Base-by-base conservation (phyloP, 2,113 vertebrate genomes). In the Neodon shergylaensis region DNA sequence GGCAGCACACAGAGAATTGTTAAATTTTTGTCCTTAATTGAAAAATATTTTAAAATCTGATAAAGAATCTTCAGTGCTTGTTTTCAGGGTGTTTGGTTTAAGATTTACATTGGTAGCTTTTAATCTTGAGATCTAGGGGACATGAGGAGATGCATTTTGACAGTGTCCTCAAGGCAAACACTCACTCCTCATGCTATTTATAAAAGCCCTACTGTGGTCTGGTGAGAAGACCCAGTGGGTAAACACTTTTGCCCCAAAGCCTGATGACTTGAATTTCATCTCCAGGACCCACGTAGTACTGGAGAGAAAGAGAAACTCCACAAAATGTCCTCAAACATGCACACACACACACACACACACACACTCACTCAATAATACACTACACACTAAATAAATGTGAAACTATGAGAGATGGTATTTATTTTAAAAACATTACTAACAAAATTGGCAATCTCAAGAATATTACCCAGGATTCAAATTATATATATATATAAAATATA, bases 141-240 rank as follows among this genome's bases (percentile, higher is more conserved):
- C 7, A 33, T 0, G 42, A 74, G 79, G 21, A 54, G 13, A 31
- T 63, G 17, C 8, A 36, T 8, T 47, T n/a, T 26, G 73, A 47
- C 9, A 52, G 5, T 14, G 3, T 44, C 28, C 4, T 9, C 1
- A 5, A n/a, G 39, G 66, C 65, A 79, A 76, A 78, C 2, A 52
- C 26, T 17, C 11, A 4, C 3, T 13, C 7, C 4, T 1, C 8
- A 3, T 47, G 8, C 21, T 68, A 13, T 61, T 5, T 8, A 0
- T 5, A 13, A 85, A 49, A 66, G 13, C 28, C 3, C 58, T 61
- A 63, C 21, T 42, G 28, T 58, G 36, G 10, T 24, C 36, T 39
- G 12, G 7, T 61, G 36, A 82, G 21, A 39, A 63, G 22, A 24
- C 54, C 17, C n/a, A 16, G 3, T 83, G 24, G 54, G 13, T 42